These are phyloP conservation scores for Syngnathoides biaculeatus DNA, from an alignment of 2,113 vertebrate genomes.

Conservation along the genomic window DNA sequence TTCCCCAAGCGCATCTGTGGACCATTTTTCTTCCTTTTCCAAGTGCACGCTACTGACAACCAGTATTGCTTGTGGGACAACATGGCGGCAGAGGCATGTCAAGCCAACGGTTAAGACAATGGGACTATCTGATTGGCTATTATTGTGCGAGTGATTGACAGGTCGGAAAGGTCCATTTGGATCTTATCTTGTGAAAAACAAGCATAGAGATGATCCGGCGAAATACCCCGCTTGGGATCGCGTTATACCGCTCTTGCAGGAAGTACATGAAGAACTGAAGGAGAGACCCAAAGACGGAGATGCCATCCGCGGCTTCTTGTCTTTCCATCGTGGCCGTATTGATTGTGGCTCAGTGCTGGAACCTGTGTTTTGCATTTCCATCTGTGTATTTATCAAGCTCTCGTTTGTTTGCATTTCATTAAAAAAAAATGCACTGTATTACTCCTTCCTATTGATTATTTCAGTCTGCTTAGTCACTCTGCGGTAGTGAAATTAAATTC, in stretches of 20 bases:
- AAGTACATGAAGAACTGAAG: constrained; percentile 80
- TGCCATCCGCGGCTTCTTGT: constrained; percentile 78
- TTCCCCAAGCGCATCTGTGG: too few relatives aligned
- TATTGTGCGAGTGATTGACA: too few relatives aligned
- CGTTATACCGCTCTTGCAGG: constrained; percentile 79
- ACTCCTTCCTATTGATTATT: constrained; percentile 49
- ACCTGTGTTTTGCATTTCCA: constrained; percentile 31
- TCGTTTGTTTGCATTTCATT: constrained; percentile 65
- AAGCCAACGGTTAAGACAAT: too few relatives aligned
- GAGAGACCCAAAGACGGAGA: constrained; percentile 16
- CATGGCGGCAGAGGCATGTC: too few relatives aligned
- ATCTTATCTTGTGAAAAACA: constrained; percentile 94
- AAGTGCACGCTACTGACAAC: too few relatives aligned
- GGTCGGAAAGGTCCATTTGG: too few relatives aligned
- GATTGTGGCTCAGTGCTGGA: constrained; percentile 85
- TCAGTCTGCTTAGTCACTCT: not conserved
- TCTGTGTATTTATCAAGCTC: constrained; percentile 41
- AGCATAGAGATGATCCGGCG: constrained; percentile 95
- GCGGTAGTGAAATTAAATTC: constrained; percentile 8
- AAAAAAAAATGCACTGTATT: constrained; percentile 48
- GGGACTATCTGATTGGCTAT: too few relatives aligned
- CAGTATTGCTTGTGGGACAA: too few relatives aligned
- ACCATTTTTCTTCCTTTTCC: too few relatives aligned
- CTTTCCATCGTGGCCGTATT: constrained; percentile 78
- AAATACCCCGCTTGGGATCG: constrained; percentile 87